Percentiles rank a stretch among this genome's conserved stretches.
Conservation (phyloP, 2,113 vertebrate genomes). For the Gallinago undulata region DNA sequence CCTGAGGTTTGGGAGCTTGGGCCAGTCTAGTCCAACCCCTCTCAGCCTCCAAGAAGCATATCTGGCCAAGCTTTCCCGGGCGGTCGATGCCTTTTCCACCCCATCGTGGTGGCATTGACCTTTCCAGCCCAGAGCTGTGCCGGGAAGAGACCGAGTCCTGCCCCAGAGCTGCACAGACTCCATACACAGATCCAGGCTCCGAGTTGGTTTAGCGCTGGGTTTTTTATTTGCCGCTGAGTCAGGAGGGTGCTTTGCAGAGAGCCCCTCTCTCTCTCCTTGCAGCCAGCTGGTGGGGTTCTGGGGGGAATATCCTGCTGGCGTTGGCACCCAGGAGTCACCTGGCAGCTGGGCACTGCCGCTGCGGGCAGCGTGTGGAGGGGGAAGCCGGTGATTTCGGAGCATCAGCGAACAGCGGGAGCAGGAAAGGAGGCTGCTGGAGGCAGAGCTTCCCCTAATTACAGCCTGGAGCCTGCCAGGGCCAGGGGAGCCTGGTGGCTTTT, state of each 20-base stretch:
- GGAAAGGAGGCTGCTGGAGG: background rate
- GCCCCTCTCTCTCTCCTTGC: background rate
- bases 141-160: background rate
- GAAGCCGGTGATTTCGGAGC: background rate
- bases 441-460: background rate
- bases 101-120: background rate
- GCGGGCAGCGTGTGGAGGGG: background rate
- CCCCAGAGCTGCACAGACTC: background rate
- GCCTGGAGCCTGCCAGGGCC: background rate
- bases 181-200: background rate
- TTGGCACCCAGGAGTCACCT: background rate
- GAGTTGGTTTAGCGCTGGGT: background rate
- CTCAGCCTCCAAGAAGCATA: background rate
- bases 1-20: background rate
- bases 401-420: background rate
- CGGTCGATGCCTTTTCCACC: background rate
- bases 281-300: background rate
- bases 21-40: background rate
- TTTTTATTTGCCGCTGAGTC: background rate
- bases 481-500: background rate
- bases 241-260: background rate
- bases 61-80: background rate
- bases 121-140: background rate
- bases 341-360: background rate
- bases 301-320: background rate